A percentile compares a stretch with the other conserved stretches of the same genome.
These are phyloP conservation scores for Dendrocincla tyrannina DNA, from an alignment of 2,797 vertebrate genomes.

Conservation along the genomic window DNA sequence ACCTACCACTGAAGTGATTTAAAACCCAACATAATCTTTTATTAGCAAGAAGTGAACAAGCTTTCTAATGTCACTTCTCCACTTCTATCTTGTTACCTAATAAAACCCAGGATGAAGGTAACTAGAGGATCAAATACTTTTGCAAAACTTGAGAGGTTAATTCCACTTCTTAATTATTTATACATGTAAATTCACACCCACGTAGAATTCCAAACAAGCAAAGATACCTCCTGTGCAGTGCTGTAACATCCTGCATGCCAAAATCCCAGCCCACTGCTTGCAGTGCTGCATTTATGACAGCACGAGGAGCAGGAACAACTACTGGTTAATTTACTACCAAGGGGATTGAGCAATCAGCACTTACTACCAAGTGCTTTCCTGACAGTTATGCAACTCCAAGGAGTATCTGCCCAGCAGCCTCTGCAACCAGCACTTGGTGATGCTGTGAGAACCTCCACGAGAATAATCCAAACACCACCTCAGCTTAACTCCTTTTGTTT, in stretches of 20 bases:
- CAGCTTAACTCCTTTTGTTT: neutral
- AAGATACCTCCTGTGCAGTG: neutral
- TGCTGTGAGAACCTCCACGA: neutral
- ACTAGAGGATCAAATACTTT: neutral
- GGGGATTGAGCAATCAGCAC: neutral
- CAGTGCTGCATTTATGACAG: neutral
- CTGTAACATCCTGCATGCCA: neutral
- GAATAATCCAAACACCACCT: neutral
- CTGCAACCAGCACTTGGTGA: neutral
- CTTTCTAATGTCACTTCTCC: neutral
- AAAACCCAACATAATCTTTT: conserved; percentile 1
- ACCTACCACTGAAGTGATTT: neutral
- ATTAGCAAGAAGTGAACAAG: conserved; percentile 2
- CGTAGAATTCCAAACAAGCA: neutral
- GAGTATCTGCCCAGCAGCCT: neutral
- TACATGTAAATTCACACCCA: neutral
- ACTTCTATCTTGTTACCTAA: neutral
- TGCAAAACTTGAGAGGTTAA: neutral
- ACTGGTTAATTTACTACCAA: neutral
- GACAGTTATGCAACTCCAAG: neutral
- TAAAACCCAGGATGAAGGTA: neutral
- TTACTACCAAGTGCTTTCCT: neutral
- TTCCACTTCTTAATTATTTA: neutral
- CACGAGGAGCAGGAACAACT: neutral
- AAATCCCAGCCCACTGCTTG: neutral